Evolutionary conservation across 2,797 vertebrate species (phyloP), one percentile per base, ranked within the genome.

Genomic region (Bradypodion ventrale): DNA sequence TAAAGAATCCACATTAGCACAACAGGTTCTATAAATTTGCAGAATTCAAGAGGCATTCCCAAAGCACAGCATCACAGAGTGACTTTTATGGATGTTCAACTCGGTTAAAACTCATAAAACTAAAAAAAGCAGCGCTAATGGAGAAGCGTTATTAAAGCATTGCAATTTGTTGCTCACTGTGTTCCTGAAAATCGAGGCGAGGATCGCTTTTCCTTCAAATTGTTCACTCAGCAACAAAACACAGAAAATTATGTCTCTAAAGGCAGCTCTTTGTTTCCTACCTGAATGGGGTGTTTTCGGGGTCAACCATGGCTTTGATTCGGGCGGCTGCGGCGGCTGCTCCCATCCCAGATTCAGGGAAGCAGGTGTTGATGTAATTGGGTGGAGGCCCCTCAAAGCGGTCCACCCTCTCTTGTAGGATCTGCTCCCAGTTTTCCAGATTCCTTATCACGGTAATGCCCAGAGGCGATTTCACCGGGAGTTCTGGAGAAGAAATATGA

Each of bases 201-300:
- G 42, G 37, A 4, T 70, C 32, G 12, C 68, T 10, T 9, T 69
- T 15, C 23, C 8, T 16, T 37, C 3, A 23, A 3, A 9, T 37
- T 40, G 21, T 21, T 49, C 27, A 52, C 59, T 78, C 60, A 10
- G 15, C 35, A 63, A 27, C 59, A 72, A 49, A 49, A 56, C 23
- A 44, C 25, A 27, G 27, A 60, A 29, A 9, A 60, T n/a, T 7
- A 37, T 19, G 65, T 27, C 10, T 25, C 27, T 27, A 2, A 9
- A 42, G 80, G 7, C 84, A 75, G 15, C 44, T 84, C 62, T 16
- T 46, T 84, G 2, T 56, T 69, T 29, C 79, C 23, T 94, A 99
- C 98, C 97, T 99, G 96, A 99, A 99, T 0, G 98, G 98, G 23
- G 98, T 99, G 94, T 99, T 99, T 92, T 99, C 98, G 40, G 98